Conservation (phyloP, 2,113 vertebrate genomes). For the Indicator maculatus region DNA sequence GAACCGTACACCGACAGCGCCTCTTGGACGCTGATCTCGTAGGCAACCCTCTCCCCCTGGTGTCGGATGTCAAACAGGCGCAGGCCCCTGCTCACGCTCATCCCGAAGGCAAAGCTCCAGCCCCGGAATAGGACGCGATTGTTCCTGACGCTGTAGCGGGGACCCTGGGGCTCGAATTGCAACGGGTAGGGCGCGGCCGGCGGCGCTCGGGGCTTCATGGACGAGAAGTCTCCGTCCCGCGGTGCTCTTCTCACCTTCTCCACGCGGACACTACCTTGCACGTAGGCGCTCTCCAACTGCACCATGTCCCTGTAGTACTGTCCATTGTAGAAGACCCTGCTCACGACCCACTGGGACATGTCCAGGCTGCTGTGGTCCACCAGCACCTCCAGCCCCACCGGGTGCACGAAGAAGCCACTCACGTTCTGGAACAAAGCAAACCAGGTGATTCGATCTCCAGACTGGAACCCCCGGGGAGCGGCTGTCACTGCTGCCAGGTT, state of each 20-base stretch:
- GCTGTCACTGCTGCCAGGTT: neutral
- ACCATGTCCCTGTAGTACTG: constrained; percentile 73
- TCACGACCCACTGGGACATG: constrained; percentile 42
- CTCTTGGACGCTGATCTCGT: constrained; percentile 90
- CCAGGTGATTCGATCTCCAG: constrained; percentile 71
- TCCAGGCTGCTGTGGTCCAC: constrained; percentile 73
- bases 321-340: constrained; percentile 72
- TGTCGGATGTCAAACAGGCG: constrained; percentile 85
- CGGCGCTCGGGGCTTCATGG: constrained; percentile 75
- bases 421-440: constrained; percentile 61
- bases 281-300: constrained; percentile 73
- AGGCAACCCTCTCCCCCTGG: constrained; percentile 80
- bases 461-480: constrained; percentile 47
- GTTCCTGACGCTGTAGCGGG: constrained; percentile 77
- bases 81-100: constrained; percentile 83
- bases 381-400: constrained; percentile 73
- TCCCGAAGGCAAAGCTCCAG: constrained; percentile 89
- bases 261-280: constrained; percentile 50
- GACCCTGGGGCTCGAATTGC: constrained; percentile 78
- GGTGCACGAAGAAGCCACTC: constrained; percentile 70
- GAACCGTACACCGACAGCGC: constrained; percentile 87
- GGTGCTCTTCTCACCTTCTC: constrained; percentile 41
- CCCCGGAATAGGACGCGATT: constrained; percentile 81
- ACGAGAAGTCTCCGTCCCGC: constrained; percentile 67
- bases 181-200: constrained; percentile 62